These are phyloP conservation scores for Myopa tessellatipennis DNA, from an alignment of 2,888 invertebrate genomes.

Conservation along the genomic window DNA sequence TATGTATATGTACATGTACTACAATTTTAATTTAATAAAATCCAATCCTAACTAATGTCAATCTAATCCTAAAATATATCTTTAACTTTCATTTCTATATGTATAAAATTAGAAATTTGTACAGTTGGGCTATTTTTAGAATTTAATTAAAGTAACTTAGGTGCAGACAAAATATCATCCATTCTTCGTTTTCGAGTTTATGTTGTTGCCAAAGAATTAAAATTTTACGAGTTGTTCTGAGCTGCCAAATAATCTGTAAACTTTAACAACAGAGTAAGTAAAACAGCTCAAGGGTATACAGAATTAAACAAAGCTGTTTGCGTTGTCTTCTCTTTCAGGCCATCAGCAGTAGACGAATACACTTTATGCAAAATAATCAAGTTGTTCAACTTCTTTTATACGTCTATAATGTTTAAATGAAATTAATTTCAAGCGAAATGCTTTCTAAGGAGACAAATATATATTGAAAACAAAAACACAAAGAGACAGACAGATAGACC, in stretches of 20 bases:
- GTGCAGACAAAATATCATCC: neutral
- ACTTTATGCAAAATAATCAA: too few relatives aligned
- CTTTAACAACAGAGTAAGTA: neutral
- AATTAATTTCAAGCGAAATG: neutral
- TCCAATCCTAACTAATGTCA: too few relatives aligned
- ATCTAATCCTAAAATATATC: too few relatives aligned
- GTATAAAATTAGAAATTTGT: neutral
- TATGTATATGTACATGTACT: too few relatives aligned
- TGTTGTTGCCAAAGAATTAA: neutral
- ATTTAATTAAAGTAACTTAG: neutral
- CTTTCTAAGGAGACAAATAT: too few relatives aligned
- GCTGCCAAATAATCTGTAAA: neutral
- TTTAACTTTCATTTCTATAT: neutral
- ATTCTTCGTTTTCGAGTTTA: neutral
- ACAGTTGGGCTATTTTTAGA: neutral
- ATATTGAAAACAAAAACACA: too few relatives aligned
- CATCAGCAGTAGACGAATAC: too few relatives aligned
- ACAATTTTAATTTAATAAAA: too few relatives aligned
- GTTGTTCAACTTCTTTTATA: neutral
- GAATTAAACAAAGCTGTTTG: too few relatives aligned
- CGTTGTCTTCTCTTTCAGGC: too few relatives aligned
- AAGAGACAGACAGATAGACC: neutral
- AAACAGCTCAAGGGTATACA: neutral
- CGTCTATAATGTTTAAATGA: neutral
- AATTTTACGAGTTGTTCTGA: neutral